Percentiles rank a stretch among this genome's conserved stretches.
These are phyloP conservation scores for Tigriopus californicus DNA, from an alignment of 2,888 invertebrate genomes.

Conservation along the genomic window DNA sequence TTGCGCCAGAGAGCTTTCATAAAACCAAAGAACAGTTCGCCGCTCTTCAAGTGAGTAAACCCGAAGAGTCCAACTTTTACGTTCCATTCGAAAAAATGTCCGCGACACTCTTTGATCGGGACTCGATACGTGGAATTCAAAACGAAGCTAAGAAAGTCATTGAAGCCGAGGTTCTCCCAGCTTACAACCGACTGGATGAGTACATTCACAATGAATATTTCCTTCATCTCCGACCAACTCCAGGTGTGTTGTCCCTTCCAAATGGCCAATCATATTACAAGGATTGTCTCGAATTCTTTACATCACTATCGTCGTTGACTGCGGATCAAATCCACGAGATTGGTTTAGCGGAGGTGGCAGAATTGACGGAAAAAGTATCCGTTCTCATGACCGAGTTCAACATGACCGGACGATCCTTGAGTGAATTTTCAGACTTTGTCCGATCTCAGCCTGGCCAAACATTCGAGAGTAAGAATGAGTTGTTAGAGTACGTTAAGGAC, in stretches of 20 bases:
- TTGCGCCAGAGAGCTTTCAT: not conserved
- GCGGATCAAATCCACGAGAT: slow-evolving; percentile 25
- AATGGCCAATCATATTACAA: slow-evolving; percentile 24
- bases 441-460: slow-evolving; percentile 22
- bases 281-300: slow-evolving; percentile 24
- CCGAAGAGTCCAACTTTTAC: not conserved
- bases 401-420: slow-evolving; percentile 21
- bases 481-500: slow-evolving; percentile 23
- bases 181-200: slow-evolving; percentile 16
- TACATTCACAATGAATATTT: slow-evolving; percentile 18
- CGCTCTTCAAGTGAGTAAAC: not conserved
- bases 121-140: not conserved
- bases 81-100: not conserved
- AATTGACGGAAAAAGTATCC: slow-evolving; percentile 19
- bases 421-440: slow-evolving; percentile 23
- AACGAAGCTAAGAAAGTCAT: not conserved
- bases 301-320: slow-evolving; percentile 22
- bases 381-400: not conserved
- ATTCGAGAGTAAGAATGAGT: slow-evolving; percentile 24
- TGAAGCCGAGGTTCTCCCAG: slow-evolving; percentile 10
- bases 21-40: not conserved
- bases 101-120: not conserved
- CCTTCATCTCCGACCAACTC: slow-evolving; percentile 22
- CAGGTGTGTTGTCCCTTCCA: slow-evolving; percentile 21
- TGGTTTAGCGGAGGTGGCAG: slow-evolving; percentile 25